A percentile compares a stretch with the other conserved stretches of the same genome.
Evolutionary conservation across 2,888 invertebrate genomes (phyloP).

Genomic region (Polyommatus icarus): DNA sequence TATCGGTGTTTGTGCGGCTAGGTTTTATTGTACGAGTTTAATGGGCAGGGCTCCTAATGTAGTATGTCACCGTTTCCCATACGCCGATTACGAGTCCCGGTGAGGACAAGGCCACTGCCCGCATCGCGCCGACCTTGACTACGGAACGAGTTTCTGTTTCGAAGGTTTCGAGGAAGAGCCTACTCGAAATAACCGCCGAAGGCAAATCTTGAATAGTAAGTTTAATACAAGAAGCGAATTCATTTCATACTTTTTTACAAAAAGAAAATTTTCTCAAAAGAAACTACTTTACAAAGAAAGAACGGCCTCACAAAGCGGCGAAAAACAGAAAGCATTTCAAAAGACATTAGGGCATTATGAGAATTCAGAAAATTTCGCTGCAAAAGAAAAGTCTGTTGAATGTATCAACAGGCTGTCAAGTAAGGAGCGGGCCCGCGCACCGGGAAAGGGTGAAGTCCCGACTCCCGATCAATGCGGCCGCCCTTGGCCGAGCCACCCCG

Average conservation of each 20-base stretch:
- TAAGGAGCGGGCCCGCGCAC: slow-evolving; percentile 46
- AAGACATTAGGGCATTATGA: slow-evolving; percentile 17
- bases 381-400: slow-evolving; percentile 25
- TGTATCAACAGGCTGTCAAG: slow-evolving; percentile 51
- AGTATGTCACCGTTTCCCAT: neutral
- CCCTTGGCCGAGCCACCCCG: slow-evolving; percentile 72
- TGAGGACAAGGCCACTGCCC: slow-evolving; percentile 12
- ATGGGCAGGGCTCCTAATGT: neutral
- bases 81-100: slow-evolving; percentile 10
- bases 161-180: slow-evolving; percentile 13
- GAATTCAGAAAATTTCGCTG: slow-evolving; percentile 1
- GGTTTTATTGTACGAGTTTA: neutral
- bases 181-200: neutral
- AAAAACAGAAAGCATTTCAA: neutral
- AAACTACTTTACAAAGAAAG: neutral
- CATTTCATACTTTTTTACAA: neutral
- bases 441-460: slow-evolving; percentile 45
- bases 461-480: slow-evolving; percentile 61
- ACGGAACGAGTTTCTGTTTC: slow-evolving; percentile 6
- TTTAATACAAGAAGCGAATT: neutral
- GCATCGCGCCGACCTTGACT: slow-evolving; percentile 11
- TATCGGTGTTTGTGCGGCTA: neutral
- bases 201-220: neutral
- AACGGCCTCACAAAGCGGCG: neutral
- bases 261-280: neutral